Evolutionary conservation across 2,113 vertebrate genomes (phyloP).

Genomic region (Spilogale gracilis): DNA sequence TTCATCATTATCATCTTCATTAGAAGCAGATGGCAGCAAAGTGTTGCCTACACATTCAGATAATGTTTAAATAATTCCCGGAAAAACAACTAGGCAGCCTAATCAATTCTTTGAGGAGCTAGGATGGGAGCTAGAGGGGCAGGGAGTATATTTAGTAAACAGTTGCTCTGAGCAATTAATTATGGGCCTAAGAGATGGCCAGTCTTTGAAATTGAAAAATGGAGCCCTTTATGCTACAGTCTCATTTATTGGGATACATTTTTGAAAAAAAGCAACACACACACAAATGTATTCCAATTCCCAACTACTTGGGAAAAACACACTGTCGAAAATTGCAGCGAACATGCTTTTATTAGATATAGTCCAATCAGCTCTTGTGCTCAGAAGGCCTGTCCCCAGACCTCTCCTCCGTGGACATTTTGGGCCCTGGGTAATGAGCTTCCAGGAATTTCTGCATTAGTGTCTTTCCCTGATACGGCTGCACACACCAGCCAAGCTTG

Average conservation of each 20-base stretch:
- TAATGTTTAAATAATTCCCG: conserved; percentile 13
- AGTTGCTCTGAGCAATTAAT: background rate
- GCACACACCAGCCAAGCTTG: background rate
- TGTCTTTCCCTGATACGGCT: background rate
- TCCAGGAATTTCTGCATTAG: background rate
- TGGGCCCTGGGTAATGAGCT: rapidly evolving
- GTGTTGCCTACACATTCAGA: conserved; percentile 7
- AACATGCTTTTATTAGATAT: rapidly evolving
- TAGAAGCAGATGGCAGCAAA: background rate
- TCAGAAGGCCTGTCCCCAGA: background rate
- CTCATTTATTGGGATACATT: background rate
- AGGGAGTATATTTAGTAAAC: background rate
- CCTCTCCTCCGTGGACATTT: rapidly evolving
- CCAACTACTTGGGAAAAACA: background rate
- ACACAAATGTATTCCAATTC: background rate
- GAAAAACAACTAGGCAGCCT: background rate
- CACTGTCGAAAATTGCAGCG: rapidly evolving
- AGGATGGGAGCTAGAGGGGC: background rate
- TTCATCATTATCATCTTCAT: background rate
- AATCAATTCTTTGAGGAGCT: background rate
- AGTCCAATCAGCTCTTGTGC: rapidly evolving
- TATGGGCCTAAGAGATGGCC: background rate
- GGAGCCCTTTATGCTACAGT: background rate
- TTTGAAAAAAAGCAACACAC: background rate
- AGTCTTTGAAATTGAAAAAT: background rate